A percentile compares a stretch with the other conserved stretches of the same genome.
Evolutionary conservation across 2,797 vertebrate species (phyloP).

Genomic region (Intellagama lesueurii): DNA sequence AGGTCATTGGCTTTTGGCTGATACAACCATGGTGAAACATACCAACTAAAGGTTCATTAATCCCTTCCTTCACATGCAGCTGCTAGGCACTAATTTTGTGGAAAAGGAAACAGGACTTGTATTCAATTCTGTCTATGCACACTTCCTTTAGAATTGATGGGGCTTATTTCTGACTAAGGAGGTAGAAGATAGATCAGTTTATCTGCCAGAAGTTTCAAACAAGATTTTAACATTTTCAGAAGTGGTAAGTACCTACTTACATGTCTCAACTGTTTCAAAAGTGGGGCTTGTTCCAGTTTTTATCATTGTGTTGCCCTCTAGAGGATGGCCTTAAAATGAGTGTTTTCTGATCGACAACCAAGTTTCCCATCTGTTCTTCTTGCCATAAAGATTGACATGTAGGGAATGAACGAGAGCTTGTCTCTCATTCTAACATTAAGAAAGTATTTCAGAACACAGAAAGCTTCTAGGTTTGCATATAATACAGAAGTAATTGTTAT

Average conservation of each 20-base stretch:
- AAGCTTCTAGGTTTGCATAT: neutral
- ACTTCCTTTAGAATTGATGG: neutral
- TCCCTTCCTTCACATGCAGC: neutral
- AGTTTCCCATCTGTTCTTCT: constrained; percentile 29
- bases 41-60: neutral
- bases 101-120: neutral
- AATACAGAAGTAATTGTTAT: neutral
- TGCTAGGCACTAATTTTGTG: neutral
- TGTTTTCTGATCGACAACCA: constrained; percentile 25
- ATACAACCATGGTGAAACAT: neutral
- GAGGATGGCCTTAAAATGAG: constrained; percentile 27
- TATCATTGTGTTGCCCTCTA: constrained; percentile 43
- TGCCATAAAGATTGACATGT: constrained; percentile 30
- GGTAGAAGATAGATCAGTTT: neutral
- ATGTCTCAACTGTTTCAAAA: neutral
- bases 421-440: constrained; percentile 33
- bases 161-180: neutral
- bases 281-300: constrained; percentile 19
- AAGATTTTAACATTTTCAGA: constrained; percentile 19
- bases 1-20: neutral
- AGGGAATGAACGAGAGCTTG: constrained; percentile 45
- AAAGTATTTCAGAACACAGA: neutral
- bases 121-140: neutral
- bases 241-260: constrained; percentile 2
- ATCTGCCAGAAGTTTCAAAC: constrained; percentile 3